A percentile compares a stretch with the other conserved stretches of the same genome.
These are phyloP conservation scores for Ommatoiulus sabulosus DNA, from an alignment of 2,888 invertebrate genomes.

Conservation along the genomic window DNA sequence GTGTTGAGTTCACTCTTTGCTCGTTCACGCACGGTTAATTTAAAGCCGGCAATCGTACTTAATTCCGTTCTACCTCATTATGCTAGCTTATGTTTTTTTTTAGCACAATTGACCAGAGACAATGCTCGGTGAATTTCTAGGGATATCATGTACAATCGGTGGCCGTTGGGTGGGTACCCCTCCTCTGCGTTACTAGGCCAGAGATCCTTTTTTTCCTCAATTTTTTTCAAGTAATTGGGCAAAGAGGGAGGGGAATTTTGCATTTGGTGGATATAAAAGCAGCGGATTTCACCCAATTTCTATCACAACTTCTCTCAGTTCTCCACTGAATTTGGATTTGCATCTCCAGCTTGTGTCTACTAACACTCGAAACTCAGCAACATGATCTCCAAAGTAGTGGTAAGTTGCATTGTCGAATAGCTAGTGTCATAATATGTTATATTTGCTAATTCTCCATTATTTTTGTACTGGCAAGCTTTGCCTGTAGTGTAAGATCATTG, in stretches of 20 bases:
- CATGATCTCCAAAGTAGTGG: conserved; percentile 21
- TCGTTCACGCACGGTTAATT: not conserved
- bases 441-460: too few species aligned
- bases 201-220: not conserved
- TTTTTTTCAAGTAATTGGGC: not conserved
- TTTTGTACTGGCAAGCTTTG: too few species aligned
- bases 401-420: not conserved
- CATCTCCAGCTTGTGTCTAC: not conserved
- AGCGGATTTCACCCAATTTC: not conserved
- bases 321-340: conserved; percentile 14
- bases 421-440: too few species aligned
- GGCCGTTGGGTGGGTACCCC: conserved; percentile 13
- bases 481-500: too few species aligned
- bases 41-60: conserved; percentile 12
- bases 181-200: not conserved
- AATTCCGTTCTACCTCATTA: conserved; percentile 25
- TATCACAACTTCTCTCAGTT: not conserved
- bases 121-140: not conserved
- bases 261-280: conserved; percentile 8
- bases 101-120: not conserved
- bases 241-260: not conserved
- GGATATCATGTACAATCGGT: conserved; percentile 8
- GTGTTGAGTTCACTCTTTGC: conserved; percentile 31
- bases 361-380: not conserved
- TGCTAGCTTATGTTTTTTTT: not conserved